These are phyloP conservation scores for Sarotherodon lohbergeri DNA, from an alignment of 2,113 vertebrate genomes.

Conservation along the genomic window DNA sequence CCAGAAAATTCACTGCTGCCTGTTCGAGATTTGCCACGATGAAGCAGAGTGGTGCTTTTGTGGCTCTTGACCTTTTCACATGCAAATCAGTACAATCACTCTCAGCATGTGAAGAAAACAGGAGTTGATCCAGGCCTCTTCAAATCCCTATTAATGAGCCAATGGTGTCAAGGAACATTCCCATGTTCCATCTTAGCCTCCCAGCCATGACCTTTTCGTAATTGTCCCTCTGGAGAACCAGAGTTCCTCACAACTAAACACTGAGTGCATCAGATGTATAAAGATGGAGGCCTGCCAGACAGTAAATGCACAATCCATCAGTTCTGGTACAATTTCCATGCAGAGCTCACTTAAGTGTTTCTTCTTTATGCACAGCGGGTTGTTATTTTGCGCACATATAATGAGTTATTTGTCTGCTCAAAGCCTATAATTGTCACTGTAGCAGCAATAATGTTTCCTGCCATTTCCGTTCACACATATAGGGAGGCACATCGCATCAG, in stretches of 20 bases:
- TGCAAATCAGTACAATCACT: constrained; percentile 4
- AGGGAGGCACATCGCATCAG: background rate
- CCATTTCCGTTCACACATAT: background rate
- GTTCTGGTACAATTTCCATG: background rate
- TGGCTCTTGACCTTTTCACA: constrained; percentile 39
- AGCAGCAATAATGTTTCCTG: background rate
- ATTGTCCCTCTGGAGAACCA: background rate
- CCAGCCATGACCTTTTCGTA: background rate
- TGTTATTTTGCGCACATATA: background rate
- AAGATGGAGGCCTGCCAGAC: background rate
- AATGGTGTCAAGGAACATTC: background rate
- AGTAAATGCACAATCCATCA: background rate
- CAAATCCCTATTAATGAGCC: background rate
- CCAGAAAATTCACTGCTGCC: background rate
- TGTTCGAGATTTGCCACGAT: background rate
- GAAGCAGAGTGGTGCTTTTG: background rate
- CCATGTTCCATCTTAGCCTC: background rate
- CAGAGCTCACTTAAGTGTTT: background rate
- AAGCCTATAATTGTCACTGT: background rate
- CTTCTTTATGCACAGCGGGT: background rate
- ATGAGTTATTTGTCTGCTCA: background rate
- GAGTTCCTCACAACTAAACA: background rate
- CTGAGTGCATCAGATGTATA: background rate
- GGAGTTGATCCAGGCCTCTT: background rate
- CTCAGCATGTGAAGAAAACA: background rate